These are phyloP conservation scores for Leptatherina wallacei DNA, from an alignment of 2,797 vertebrate genomes.

Conservation along the genomic window DNA sequence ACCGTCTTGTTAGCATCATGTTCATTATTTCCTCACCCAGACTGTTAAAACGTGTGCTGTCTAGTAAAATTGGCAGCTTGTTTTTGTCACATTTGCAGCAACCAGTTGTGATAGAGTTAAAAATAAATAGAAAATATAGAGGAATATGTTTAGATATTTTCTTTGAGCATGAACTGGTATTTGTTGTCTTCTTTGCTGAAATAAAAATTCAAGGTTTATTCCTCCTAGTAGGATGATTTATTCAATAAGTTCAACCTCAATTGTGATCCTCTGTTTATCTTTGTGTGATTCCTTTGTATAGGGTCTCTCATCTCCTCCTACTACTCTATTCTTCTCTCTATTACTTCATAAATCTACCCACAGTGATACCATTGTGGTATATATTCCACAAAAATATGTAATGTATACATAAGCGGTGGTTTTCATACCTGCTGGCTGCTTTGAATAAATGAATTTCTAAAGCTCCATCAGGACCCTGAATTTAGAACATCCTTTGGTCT, in stretches of 20 bases:
- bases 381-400: background rate
- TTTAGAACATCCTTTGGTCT: background rate
- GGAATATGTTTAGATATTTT: background rate
- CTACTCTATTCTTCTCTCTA: constrained; percentile 23
- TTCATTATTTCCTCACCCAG: background rate
- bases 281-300: constrained; percentile 27
- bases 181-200: background rate
- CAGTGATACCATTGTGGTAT: background rate
- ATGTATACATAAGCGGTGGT: constrained; percentile 18
- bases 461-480: constrained; percentile 4
- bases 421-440: constrained; percentile 12
- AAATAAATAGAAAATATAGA: background rate
- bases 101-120: background rate
- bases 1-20: background rate
- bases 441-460: constrained; percentile 8
- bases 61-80: constrained; percentile 5
- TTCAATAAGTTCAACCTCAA: constrained; percentile 44
- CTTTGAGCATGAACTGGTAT: background rate
- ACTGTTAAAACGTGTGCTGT: background rate
- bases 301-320: constrained; percentile 33
- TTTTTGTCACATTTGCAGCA: constrained; percentile 8
- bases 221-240: constrained; percentile 20
- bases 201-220: constrained; percentile 13
- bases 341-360: constrained; percentile 17
- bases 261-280: constrained; percentile 1